Evolutionary conservation across 2,113 vertebrate genomes (phyloP).

Genomic region (zebrafish (Danio rerio)): DNA sequence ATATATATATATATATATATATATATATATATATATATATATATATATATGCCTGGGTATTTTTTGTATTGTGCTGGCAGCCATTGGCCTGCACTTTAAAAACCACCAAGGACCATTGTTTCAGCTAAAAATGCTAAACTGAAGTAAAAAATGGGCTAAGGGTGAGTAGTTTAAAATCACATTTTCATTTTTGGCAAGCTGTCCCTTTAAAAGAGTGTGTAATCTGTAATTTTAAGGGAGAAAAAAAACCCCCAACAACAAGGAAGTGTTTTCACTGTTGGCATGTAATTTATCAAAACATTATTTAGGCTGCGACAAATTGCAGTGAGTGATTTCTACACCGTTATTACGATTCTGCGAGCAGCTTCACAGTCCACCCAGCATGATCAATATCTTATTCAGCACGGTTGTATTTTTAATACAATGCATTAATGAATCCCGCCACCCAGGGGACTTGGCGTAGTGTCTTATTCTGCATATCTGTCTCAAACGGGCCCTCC

Average conservation of each 20-base stretch:
- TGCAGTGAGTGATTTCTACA: conserved; percentile 5
- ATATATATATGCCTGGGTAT: too few relatives aligned
- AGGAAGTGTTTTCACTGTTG: not conserved
- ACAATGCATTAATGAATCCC: conserved; percentile 20
- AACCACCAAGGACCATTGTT: too few relatives aligned
- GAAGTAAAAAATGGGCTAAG: too few relatives aligned
- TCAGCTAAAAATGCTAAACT: too few relatives aligned
- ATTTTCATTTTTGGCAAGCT: too few relatives aligned
- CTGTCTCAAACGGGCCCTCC: conserved; percentile 14
- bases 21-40: too few relatives aligned
- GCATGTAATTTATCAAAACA: conserved; percentile 23
- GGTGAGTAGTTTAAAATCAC: too few relatives aligned
- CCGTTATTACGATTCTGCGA: not conserved
- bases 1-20: too few relatives aligned
- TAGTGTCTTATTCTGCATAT: conserved; percentile 39
- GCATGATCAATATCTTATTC: conserved; percentile 42
- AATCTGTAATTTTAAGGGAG: not conserved
- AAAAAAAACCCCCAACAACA: not conserved
- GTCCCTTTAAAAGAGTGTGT: not conserved
- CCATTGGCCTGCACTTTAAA: too few relatives aligned
- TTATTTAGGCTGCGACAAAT: not conserved
- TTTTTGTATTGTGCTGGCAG: too few relatives aligned
- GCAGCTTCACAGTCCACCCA: not conserved
- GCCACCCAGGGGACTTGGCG: conserved; percentile 28
- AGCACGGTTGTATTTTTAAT: conserved; percentile 35